These are phyloP conservation scores for Herminia tarsipennalis DNA, from an alignment of 2,888 invertebrate genomes.

Conservation along the genomic window DNA sequence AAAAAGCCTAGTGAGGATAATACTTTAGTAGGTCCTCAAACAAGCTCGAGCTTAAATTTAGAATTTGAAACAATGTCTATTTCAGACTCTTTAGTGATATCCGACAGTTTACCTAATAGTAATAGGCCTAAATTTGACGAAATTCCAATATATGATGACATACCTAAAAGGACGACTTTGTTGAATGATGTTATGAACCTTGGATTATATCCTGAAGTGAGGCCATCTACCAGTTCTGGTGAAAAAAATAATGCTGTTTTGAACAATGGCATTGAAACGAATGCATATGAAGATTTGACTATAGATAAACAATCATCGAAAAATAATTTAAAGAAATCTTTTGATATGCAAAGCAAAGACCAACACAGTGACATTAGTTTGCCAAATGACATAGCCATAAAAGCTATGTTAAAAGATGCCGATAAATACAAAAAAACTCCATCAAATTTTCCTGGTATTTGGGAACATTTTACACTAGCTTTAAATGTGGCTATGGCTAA, in stretches of 20 bases:
- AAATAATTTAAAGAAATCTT: constrained; percentile 50
- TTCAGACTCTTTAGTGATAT: constrained; percentile 3
- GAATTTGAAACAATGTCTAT: constrained; percentile 30
- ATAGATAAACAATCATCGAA: constrained; percentile 28
- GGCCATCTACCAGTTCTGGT: constrained; percentile 42
- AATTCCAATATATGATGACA: constrained; percentile 9
- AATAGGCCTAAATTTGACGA: no score
- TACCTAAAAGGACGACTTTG: constrained; percentile 29
- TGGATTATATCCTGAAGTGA: constrained; percentile 48
- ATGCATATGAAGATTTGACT: constrained; percentile 22
- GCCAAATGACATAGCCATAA: constrained; percentile 54
- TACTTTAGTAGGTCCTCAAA: constrained; percentile 45
- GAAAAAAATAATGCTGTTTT: no score
- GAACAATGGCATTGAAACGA: no score
- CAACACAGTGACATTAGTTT: constrained; percentile 49
- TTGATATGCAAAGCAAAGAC: constrained; percentile 31
- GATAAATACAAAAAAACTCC: constrained; percentile 46
- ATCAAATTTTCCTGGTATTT: constrained; percentile 54
- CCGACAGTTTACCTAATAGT: background rate
- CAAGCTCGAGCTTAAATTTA: constrained; percentile 54
- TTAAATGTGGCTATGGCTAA: constrained; percentile 61
- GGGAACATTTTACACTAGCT: constrained; percentile 57
- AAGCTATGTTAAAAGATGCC: constrained; percentile 48
- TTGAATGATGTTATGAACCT: constrained; percentile 53
- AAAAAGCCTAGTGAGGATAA: constrained; percentile 49